Conservation (phyloP, 2,888 invertebrate genomes). For the Scelioninae gen. 1 region DNA sequence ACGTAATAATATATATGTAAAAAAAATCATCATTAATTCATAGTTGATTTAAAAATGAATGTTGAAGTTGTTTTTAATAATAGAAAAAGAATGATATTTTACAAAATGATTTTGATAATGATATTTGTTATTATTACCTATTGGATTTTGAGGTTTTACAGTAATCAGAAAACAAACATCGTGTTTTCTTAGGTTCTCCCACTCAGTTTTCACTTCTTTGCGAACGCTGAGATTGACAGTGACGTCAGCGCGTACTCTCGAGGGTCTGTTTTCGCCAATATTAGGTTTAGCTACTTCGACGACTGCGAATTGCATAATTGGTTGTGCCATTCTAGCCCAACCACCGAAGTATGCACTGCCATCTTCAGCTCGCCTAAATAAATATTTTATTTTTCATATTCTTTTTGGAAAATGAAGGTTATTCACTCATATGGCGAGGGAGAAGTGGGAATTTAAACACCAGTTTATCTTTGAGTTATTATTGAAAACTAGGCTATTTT, state of each 20-base stretch:
- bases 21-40: too few species aligned
- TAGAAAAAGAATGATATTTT: constrained; percentile 9
- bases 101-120: too few species aligned
- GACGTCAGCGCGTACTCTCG: constrained; percentile 97
- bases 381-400: constrained; percentile 3
- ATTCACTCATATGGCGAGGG: too few species aligned
- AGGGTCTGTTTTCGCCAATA: constrained; percentile 97
- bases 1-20: too few species aligned
- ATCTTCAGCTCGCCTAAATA: constrained; percentile 92
- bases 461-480: too few species aligned
- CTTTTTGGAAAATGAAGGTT: too few species aligned
- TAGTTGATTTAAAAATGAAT: too few species aligned
- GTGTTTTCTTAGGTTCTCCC: constrained; percentile 98
- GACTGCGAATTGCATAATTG: constrained; percentile 95
- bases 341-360: constrained; percentile 95
- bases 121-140: constrained; percentile 86
- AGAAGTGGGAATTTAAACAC: too few species aligned
- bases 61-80: too few species aligned
- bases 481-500: too few species aligned
- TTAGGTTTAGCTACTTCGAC: constrained; percentile 97
- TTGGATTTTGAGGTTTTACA: constrained; percentile 92
- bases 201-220: constrained; percentile 96
- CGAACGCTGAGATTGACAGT: constrained; percentile 96
- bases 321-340: constrained; percentile 99
- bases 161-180: constrained; percentile 99